Base-by-base conservation (phyloP, 2,888 invertebrate species). In the Dysmachus trigonus region DNA sequence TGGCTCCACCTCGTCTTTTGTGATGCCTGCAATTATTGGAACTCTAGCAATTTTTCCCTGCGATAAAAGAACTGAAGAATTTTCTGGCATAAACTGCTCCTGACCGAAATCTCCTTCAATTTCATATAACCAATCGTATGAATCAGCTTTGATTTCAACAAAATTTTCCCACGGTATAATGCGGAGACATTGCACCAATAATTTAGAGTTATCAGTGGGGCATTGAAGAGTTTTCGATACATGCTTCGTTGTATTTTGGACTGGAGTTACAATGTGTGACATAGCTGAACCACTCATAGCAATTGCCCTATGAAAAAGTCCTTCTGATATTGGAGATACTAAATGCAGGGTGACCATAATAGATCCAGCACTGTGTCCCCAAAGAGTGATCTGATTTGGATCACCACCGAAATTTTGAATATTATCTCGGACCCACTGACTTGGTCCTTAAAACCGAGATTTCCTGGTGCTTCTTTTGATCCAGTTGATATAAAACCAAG, bases 361-460 rank as follows among this genome's bases (percentile, higher is more conserved):
- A 4, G 93, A 92, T 0, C 94, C 94, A 0, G 93, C 93, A 88
- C 93, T 93, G 89, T 94, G 94, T 0, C 96, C 96, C 0, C 93
- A 89, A 47, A 96, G 91, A 0, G 95, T 96, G 0, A 96, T 94
- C 0, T 91, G 91, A 79, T 93, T 91, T 0, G 95, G 94, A 90
- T 95, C 93, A 1, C 96, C 96, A 0, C 95, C 95, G 88, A 95
- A 96, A 0, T 93, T 90, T 0, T 91, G 93, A 86, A 95, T 95
- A 89, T 96, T 94, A 27, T 93, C 90, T 88, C 93, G 93, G 2
- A 96, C 92, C 95, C 95, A 96, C 88, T 93, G 1, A 95, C 95
- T 91, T 96, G 95, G 90, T 96, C 96, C 89, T 95, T 95, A 74
- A 95, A 91, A 0, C 95, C 96, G 72, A 94, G 93, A 90, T 96